Evolutionary conservation across 2,113 vertebrate genomes (phyloP).

Genomic region (Poeciliopsis prolifica): DNA sequence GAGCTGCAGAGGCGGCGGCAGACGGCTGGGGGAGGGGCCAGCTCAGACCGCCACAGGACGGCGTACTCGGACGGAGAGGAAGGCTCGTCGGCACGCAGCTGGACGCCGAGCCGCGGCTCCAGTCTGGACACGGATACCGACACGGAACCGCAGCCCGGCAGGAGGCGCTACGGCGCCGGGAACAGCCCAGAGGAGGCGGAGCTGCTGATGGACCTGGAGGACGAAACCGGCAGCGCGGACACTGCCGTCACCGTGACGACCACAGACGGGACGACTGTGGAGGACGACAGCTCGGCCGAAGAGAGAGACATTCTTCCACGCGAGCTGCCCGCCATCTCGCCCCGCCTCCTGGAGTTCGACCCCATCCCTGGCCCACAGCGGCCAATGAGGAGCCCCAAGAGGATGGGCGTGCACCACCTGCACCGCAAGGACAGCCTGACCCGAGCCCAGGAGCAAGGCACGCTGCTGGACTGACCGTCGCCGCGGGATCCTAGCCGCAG

Average conservation of each 20-base stretch:
- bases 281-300: constrained; percentile 72
- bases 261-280: constrained; percentile 50
- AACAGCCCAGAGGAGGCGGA: constrained; percentile 74
- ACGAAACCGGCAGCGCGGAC: constrained; percentile 56
- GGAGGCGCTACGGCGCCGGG: constrained; percentile 73
- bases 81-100: constrained; percentile 81
- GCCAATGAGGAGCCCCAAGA: constrained; percentile 91
- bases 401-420: constrained; percentile 97
- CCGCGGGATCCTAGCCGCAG: constrained; percentile 19
- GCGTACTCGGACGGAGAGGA: constrained; percentile 85
- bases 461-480: constrained; percentile 86
- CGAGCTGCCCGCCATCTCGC: constrained; percentile 70
- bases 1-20: constrained; percentile 82
- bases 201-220: constrained; percentile 75
- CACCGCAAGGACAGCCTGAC: constrained; percentile 97
- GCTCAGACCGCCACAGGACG: constrained; percentile 14
- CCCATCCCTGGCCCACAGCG: constrained; percentile 63
- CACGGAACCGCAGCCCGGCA: constrained; percentile 66
- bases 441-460: constrained; percentile 94
- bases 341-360: constrained; percentile 72
- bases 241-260: constrained; percentile 55
- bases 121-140: constrained; percentile 85
- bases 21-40: constrained; percentile 36
- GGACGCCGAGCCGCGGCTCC: constrained; percentile 86
- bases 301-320: constrained; percentile 82